Percentiles rank a stretch among this genome's conserved stretches.
Conservation (phyloP, 2,797 vertebrate genomes). For the Erethizon dorsatum region DNA sequence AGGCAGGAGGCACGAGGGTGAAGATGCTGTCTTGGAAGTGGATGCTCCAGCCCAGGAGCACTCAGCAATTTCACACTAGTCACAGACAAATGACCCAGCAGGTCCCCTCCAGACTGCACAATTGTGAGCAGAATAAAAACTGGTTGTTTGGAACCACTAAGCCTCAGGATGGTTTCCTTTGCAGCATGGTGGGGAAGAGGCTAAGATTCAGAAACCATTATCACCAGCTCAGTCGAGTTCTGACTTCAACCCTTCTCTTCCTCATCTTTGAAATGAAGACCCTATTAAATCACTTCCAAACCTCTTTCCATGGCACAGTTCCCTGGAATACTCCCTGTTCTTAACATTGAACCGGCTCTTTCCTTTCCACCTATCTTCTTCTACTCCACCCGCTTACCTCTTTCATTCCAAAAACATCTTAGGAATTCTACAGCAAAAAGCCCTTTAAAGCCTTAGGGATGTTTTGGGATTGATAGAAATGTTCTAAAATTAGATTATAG, state of each 20-base stretch:
- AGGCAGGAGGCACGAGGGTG: not conserved
- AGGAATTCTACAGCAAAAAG: not conserved
- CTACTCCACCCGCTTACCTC: too few relatives aligned
- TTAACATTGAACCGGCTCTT: not conserved
- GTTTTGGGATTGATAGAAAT: not conserved
- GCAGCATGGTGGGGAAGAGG: fast-evolving
- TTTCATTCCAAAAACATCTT: not conserved
- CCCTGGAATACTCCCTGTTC: not conserved
- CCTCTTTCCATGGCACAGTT: not conserved
- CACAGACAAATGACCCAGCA: not conserved
- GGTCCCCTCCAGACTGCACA: not conserved
- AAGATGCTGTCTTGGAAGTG: not conserved
- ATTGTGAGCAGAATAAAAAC: not conserved
- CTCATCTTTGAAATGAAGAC: not conserved
- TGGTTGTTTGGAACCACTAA: not conserved
- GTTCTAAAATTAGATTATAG: not conserved
- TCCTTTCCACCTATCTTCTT: not conserved
- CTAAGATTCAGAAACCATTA: not conserved
- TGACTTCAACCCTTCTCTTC: not conserved
- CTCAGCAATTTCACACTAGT: not conserved
- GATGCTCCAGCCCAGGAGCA: not conserved
- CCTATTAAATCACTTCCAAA: not conserved
- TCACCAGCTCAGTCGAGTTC: not conserved
- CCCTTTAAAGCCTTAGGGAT: not conserved
- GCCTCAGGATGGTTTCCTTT: not conserved